These are phyloP conservation scores for Coryphaenoides rupestris DNA, from an alignment of 2,113 vertebrate genomes.

Conservation along the genomic window DNA sequence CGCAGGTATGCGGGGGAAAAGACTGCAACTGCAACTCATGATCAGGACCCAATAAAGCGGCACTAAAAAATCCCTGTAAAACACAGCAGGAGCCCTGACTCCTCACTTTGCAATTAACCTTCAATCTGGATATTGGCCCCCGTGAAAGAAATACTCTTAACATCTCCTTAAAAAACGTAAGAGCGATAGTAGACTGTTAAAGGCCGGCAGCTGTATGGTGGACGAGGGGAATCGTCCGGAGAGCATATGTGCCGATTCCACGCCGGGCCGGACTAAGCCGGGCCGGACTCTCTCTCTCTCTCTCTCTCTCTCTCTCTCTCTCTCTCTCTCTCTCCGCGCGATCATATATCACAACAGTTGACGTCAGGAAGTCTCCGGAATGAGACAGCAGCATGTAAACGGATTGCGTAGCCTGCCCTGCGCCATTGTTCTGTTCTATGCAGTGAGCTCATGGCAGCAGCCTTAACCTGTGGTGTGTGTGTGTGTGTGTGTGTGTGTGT, in stretches of 20 bases:
- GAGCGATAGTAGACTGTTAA: not conserved
- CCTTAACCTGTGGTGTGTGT: constrained; percentile 20
- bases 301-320: too few species aligned
- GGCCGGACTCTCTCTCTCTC: too few species aligned
- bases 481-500: too few species aligned
- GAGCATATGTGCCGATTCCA: too few species aligned
- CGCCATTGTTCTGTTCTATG: constrained; percentile 44
- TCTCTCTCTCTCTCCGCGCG: constrained; percentile 14
- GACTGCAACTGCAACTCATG: constrained; percentile 16
- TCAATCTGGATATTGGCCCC: constrained; percentile 30
- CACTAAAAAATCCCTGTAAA: constrained; percentile 42
- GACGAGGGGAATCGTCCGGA: not conserved
- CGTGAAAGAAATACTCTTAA: too few species aligned
- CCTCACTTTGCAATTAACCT: constrained; percentile 17
- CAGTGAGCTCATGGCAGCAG: constrained; percentile 10
- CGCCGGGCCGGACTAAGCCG: too few species aligned
- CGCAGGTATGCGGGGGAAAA: constrained; percentile 38
- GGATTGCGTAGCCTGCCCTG: constrained; percentile 32
- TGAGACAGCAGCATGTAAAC: constrained; percentile 20
- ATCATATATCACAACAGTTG: constrained; percentile 60
- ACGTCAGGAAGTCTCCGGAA: constrained; percentile 60
- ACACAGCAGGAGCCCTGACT: constrained; percentile 20
- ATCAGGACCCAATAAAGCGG: constrained; percentile 40
- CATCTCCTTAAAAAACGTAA: too few species aligned
- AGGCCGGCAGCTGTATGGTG: too few species aligned